Base-by-base conservation (phyloP, 2,797 vertebrate species). In the Mormyrus hasselquistii region DNA sequence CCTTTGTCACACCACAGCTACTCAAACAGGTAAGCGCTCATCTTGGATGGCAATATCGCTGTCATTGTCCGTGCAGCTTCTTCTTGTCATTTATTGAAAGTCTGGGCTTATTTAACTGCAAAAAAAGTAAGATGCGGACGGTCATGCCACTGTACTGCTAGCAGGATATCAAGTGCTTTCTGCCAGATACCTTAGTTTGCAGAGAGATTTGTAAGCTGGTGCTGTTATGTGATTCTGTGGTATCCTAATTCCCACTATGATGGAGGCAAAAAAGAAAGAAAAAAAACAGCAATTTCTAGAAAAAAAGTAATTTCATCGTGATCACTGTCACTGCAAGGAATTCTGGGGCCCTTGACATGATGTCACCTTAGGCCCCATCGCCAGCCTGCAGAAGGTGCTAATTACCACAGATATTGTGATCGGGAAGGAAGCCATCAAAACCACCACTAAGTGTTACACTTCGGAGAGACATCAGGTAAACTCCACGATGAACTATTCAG, bases 71-170 rank as follows among this genome's bases (percentile, higher is more conserved):
- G 8, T 47, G n/a, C 89, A 22, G 88, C 83, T 86, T 92, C 89
- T 92, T 92, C 91, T 19, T 44, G 44, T 84, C 73, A 41, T 84
- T 50, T 84, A 84, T 84, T 50, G 82, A 9, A 47, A 50, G 41
- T 22, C 19, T 25, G 19, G n/a, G 1, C 8, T 86, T 53, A 55
- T 9, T 86, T 47, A 50, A 47, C 2, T 4, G 47, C 9, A 25
- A 4, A 8, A 44, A 82, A 9, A 2, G 57, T 22, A 22, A 22
- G n/a, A 9, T 59, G 57, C 7, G n/a, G n/a, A 22, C n/a, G 6
- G 57, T 22, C 7, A 34, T 34, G 65, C 22, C 1, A 3, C 25
- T 14, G 65, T 69, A 4, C 5, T 19, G 5, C 55, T 57, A n/a
- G 7, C 53, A 6, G 4, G 53, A n/a, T 6, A 6, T 55, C 14